Evolutionary conservation across 2,797 vertebrate genomes (phyloP).

Genomic region (Merluccius polli): DNA sequence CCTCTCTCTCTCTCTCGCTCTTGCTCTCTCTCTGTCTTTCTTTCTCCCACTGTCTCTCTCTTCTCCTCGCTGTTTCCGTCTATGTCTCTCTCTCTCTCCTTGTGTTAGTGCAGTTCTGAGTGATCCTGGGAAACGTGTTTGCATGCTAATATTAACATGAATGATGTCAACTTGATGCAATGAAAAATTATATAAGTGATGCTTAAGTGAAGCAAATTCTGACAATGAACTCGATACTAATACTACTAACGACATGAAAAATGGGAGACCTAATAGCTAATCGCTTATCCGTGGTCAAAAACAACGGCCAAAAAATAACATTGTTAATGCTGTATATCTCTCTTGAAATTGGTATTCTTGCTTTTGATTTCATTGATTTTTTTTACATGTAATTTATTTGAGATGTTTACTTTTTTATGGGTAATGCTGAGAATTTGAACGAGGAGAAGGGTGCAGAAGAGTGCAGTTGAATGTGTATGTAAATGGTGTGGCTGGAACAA

Average conservation of each 20-base stretch:
- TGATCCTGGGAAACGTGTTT: constrained; percentile 73
- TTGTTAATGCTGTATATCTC: constrained; percentile 72
- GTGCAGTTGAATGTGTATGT: constrained; percentile 55
- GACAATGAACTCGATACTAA: constrained; percentile 75
- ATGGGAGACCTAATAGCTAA: constrained; percentile 55
- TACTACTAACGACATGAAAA: constrained; percentile 68
- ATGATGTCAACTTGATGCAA: constrained; percentile 81
- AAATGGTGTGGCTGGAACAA: constrained; percentile 59
- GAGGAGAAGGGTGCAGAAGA: constrained; percentile 43
- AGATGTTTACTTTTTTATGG: constrained; percentile 77
- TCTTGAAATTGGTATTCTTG: constrained; percentile 63
- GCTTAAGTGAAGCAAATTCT: constrained; percentile 67
- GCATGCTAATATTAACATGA: constrained; percentile 82
- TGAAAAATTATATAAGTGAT: constrained; percentile 74
- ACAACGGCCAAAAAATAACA: constrained; percentile 61
- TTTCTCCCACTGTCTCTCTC: too few relatives aligned
- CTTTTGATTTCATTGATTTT: constrained; percentile 50
- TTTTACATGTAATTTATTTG: constrained; percentile 61
- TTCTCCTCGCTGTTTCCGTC: constrained; percentile 23
- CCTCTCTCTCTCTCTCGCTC: too few relatives aligned
- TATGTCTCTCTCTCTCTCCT: constrained; percentile 44
- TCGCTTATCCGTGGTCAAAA: constrained; percentile 60
- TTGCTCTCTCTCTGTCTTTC: neutral
- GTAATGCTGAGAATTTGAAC: constrained; percentile 59
- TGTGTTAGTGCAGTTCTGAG: constrained; percentile 70